Conservation (phyloP, 2,888 invertebrate genomes). For the Papilio demoleus region DNA sequence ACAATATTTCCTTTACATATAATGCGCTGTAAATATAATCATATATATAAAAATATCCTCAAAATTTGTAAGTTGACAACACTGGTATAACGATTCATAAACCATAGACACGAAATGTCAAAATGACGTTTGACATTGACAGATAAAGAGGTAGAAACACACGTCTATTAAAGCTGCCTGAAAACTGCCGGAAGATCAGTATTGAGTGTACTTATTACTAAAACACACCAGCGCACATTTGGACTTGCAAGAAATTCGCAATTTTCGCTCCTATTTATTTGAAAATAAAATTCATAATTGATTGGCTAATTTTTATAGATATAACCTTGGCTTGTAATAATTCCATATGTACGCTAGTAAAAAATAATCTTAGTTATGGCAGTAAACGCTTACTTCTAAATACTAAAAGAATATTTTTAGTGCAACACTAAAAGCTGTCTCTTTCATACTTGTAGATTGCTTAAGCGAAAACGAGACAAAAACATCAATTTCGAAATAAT, state of each 20-base stretch:
- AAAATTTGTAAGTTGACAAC: constrained; percentile 1
- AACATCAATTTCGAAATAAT: too few species aligned
- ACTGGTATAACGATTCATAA: not conserved
- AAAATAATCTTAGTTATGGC: constrained; percentile 37
- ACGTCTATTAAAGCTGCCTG: constrained; percentile 13
- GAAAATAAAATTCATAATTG: not conserved
- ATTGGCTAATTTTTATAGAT: not conserved
- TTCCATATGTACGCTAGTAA: constrained; percentile 7
- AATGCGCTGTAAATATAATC: not conserved
- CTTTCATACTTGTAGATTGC: not conserved
- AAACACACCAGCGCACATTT: not conserved
- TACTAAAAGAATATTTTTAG: constrained; percentile 23
- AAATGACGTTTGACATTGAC: constrained; percentile 13
- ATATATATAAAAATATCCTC: constrained; percentile 13
- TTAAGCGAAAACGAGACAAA: constrained; percentile 1
- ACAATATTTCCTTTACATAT: not conserved
- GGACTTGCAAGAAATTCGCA: not conserved
- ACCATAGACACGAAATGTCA: constrained; percentile 20
- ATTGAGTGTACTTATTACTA: constrained; percentile 25
- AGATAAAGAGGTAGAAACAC: constrained; percentile 15
- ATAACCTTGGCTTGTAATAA: too few species aligned
- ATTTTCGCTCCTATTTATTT: not conserved
- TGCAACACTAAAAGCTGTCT: constrained; percentile 24
- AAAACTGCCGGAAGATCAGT: constrained; percentile 16
- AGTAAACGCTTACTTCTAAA: constrained; percentile 31